phyloP scores from a whole-genome alignment of 2,113 vertebrate species.

The Alectura lathami region DNA sequence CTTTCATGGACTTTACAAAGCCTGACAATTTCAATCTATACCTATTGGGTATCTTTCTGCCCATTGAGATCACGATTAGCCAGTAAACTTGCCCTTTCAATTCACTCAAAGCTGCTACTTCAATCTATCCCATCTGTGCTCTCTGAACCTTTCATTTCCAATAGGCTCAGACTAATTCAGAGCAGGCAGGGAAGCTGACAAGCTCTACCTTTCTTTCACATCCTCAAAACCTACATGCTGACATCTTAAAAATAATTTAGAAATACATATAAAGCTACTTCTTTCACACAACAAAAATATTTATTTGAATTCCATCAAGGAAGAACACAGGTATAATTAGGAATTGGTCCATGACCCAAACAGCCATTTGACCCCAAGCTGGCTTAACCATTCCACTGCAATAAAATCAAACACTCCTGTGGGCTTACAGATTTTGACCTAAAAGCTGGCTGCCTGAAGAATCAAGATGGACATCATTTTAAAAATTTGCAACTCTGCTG shows the following conservation, averaged over 20 bases:
- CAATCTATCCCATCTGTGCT: slow-evolving; percentile 60
- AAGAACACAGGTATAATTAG: slow-evolving; percentile 31
- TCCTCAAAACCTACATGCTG: slow-evolving; percentile 15
- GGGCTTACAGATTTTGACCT: background rate
- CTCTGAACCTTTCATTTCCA: slow-evolving; percentile 70
- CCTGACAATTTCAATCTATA: background rate
- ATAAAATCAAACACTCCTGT: slow-evolving; percentile 4
- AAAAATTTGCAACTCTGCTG: background rate
- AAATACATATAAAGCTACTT: slow-evolving; percentile 56
- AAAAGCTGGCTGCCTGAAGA: background rate
- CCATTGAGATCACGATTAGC: background rate
- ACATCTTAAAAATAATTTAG: slow-evolving; percentile 48
- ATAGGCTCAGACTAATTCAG: slow-evolving; percentile 46
- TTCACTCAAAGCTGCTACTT: slow-evolving; percentile 28
- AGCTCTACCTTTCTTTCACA: background rate
- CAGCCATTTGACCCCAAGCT: background rate
- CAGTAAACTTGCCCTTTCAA: slow-evolving; percentile 49
- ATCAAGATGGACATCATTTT: background rate
- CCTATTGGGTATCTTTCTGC: background rate
- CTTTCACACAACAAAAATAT: slow-evolving; percentile 28
- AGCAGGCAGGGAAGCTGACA: background rate
- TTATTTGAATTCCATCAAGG: slow-evolving; percentile 62
- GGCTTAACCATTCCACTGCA: background rate
- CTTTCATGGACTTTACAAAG: background rate
- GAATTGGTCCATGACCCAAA: slow-evolving; percentile 24